These are phyloP conservation scores for Sinodicranocentrus sp. DNA, from an alignment of 2,888 invertebrate species.

Conservation along the genomic window DNA sequence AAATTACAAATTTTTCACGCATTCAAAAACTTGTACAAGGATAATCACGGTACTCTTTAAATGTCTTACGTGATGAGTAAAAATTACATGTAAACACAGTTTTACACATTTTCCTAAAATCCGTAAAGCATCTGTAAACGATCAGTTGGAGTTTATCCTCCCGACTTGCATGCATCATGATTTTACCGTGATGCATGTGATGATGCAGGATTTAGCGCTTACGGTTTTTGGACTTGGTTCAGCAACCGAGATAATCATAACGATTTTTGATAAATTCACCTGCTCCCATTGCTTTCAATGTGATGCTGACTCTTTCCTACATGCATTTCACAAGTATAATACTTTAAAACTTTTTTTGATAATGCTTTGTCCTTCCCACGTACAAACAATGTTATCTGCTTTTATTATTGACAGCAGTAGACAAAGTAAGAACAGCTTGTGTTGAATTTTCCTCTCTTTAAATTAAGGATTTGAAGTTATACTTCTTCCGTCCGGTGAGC, in stretches of 20 bases:
- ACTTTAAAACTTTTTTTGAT: neutral
- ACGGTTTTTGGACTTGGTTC: conserved; percentile 58
- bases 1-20: too few relatives aligned
- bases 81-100: neutral
- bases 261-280: conserved; percentile 25
- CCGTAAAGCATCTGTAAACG: neutral
- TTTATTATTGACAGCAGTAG: too few relatives aligned
- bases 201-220: conserved; percentile 46
- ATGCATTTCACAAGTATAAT: neutral
- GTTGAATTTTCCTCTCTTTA: too few relatives aligned
- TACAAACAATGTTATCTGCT: too few relatives aligned
- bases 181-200: conserved; percentile 13
- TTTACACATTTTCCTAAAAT: neutral
- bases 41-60: too few relatives aligned
- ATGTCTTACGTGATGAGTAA: neutral
- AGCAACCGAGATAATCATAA: conserved; percentile 46
- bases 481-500: neutral
- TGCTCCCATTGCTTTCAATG: conserved; percentile 7
- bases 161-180: neutral
- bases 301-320: neutral
- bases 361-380: neutral
- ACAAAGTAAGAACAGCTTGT: too few relatives aligned
- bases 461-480: neutral
- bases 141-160: conserved; percentile 1
- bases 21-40: too few relatives aligned